Conservation (phyloP, 2,797 vertebrate genomes). For the Agapornis canus region DNA sequence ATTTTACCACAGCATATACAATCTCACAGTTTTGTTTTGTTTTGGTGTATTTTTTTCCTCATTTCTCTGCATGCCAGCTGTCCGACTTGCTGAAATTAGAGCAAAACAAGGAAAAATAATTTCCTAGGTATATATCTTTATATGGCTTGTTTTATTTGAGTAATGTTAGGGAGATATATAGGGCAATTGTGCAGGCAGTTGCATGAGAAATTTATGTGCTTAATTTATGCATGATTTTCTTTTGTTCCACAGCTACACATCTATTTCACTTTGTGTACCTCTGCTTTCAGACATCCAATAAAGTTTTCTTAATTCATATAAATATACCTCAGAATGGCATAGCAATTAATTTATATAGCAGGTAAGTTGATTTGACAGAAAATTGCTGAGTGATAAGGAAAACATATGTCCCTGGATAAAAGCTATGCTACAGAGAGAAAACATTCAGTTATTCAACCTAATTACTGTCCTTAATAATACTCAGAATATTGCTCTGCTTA, state of each 20-base stretch:
- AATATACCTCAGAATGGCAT: background rate
- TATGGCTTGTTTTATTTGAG: background rate
- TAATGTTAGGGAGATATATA: background rate
- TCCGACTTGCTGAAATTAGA: background rate
- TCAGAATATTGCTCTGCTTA: background rate
- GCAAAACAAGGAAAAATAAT: background rate
- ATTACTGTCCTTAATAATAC: background rate
- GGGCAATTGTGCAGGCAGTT: background rate
- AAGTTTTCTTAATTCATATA: background rate
- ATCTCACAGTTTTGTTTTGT: background rate
- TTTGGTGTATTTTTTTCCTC: background rate
- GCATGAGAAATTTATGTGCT: background rate
- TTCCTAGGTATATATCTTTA: background rate
- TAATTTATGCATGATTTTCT: background rate
- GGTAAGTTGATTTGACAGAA: background rate
- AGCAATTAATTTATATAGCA: background rate
- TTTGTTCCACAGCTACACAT: background rate
- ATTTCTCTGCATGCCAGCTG: background rate
- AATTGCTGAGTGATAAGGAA: background rate
- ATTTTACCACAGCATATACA: background rate
- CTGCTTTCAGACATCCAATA: background rate
- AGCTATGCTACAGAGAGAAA: background rate
- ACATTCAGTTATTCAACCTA: background rate
- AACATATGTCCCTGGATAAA: background rate
- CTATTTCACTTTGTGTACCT: background rate